These are phyloP conservation scores for Cyclina sinensis DNA, from an alignment of 1,140 invertebrate genomes.

Conservation along the genomic window DNA sequence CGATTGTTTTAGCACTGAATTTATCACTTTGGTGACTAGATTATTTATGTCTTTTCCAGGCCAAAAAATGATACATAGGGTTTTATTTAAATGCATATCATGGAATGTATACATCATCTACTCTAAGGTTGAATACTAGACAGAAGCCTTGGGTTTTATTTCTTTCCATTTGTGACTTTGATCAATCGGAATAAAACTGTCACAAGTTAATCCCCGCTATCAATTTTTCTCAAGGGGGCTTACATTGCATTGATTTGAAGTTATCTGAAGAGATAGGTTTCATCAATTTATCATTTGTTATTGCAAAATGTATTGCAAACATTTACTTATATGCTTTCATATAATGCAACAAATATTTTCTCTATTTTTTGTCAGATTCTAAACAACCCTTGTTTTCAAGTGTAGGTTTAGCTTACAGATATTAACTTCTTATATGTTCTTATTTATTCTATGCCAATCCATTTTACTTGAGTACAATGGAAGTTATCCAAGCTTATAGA, in stretches of 20 bases:
- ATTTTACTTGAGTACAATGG: no score
- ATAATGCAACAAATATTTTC: no score
- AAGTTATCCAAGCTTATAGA: no score
- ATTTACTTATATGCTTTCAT: no score
- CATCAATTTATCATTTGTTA: no score
- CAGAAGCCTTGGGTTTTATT: conserved; percentile 15
- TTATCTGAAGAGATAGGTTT: neutral
- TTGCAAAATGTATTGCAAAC: no score
- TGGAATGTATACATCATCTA: neutral
- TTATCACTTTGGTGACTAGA: conserved; percentile 29
- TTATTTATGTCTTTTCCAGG: conserved; percentile 6
- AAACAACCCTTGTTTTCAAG: no score
- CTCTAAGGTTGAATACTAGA: neutral
- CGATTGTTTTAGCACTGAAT: conserved; percentile 34
- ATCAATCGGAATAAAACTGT: conserved; percentile 41
- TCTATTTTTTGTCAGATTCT: no score
- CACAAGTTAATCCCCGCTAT: conserved; percentile 38
- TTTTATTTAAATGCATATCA: neutral
- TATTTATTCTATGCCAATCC: no score
- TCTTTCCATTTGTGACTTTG: conserved; percentile 6
- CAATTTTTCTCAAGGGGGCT: conserved; percentile 30
- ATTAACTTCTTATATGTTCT: no score
- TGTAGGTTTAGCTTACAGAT: no score
- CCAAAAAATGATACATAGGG: neutral
- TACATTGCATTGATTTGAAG: conserved; percentile 17